Evolutionary conservation across 2,888 invertebrate genomes (phyloP), one percentile per base, ranked within the genome.

Genomic region (Drosophila neonasuta): DNA sequence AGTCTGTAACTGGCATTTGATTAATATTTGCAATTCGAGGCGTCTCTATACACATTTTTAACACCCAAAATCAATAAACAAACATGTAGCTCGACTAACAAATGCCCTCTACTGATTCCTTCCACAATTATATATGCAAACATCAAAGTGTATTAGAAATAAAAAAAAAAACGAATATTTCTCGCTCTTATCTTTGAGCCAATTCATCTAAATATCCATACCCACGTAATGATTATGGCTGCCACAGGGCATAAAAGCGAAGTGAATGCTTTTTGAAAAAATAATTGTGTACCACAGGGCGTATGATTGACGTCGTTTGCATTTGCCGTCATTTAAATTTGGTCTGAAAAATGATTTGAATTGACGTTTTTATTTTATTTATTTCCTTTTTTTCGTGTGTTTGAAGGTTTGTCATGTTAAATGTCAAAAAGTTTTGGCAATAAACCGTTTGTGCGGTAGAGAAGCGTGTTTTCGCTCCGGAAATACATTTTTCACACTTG

Each of bases 1-100:
- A 45, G 51, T 49, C 86, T 86, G 86, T 48, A 60, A 68, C 79
- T 86, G 80, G 72, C 84, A 66, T 72, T 78, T 84, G 80, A 86
- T 80, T 78, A 74, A 80, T 68, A 83, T 80, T 70, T 66, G 56
- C 50, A 71, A 77, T 69, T 65, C 65, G 58, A 57, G 48, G 56
- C 17, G 49, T 48, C 15, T 68, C 29, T 45, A 48, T 30, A 56
- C 3, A 52, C 45, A 54, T 45, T 75, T 57, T 41, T 5, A 56
- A 58, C 41, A 44, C 49, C 41, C 44, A 15, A 13, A 52, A 13
- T 32, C 45, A 13, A 49, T 46, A 51, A 55, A 62, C 44, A 32
- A 24, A 8, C 9, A 32, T 9, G 4, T 1, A 2, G 11, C 13
- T n/a, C 39, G 45, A 66, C 52, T 15, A 2, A 4, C 2, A 54